Base-by-base conservation (phyloP, 2,888 invertebrate species). In the Frankliniella intonsa region DNA sequence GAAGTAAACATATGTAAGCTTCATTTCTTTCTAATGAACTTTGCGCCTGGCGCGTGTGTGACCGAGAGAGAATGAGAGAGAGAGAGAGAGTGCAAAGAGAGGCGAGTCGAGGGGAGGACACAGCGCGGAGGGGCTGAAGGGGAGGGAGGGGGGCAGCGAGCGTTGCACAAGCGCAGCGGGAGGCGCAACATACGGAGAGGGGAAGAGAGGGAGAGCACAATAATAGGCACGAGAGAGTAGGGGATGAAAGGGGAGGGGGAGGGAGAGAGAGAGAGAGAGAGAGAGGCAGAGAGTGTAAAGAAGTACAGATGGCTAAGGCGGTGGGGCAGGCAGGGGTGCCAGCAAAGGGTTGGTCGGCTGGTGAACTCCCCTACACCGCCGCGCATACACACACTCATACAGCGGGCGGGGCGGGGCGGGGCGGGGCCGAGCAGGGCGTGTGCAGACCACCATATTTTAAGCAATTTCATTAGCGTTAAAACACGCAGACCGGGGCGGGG, bases 1-100 rank as follows among this genome's bases (percentile, higher is more conserved):
- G 69, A 76, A 76, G 25, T 76, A 76, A 76, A 76, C 69, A 76
- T 76, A 76, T 76, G 69, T 76, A 76, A 76, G 22, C 69, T 76
- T 76, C 69, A 76, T 76, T 76, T 76, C 69, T 76, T 76, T 76
- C 69, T 76, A 76, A 76, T 76, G 69, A 76, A 76, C 69, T n/a
- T n/a, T 62, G 62, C 62, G 62, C 62, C 62, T 22, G 69, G 22
- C 25, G 62, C 0, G 14, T 55, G 62, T n/a, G 38, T 38, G 38
- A 38, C 3, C 17, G 55, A 19, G 55, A 14, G 55, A 17, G 55
- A 55, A 12, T 11, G 55, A 55, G 55, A 10, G 55, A 10, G 55
- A 19, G 12, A 0, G 19, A 19, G 55, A 14, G 17, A 5, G 14
- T 19, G 55, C 14, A 55, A 19, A 14, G 55, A 19, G 55, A 19